phyloP scores from a whole-genome alignment of 2,113 vertebrate genomes.

The Brachyhypopomus occidentalis region DNA sequence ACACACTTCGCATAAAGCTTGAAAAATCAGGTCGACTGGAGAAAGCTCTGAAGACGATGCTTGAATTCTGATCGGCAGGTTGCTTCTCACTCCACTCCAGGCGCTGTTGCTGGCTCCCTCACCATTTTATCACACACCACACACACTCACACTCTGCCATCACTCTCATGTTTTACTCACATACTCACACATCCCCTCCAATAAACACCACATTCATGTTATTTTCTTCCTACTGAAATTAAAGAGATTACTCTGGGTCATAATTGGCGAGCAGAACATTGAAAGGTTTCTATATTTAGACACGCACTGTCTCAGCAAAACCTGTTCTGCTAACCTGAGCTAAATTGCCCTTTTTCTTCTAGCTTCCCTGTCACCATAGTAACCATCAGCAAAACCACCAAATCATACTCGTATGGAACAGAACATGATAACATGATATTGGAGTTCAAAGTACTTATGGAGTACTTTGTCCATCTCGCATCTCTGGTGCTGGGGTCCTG shows the following conservation, averaged over 20 bases:
- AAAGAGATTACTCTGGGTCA: not conserved
- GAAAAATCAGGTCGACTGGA: conserved; percentile 22
- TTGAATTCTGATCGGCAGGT: conserved; percentile 41
- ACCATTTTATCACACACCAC: not conserved
- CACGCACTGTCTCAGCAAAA: conserved; percentile 1
- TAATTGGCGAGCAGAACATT: conserved; percentile 14
- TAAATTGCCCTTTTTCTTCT: not conserved
- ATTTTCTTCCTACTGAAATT: not conserved
- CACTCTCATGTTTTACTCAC: conserved; percentile 10
- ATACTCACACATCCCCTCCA: no score
- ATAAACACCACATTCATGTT: not conserved
- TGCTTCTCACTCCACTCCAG: conserved; percentile 16
- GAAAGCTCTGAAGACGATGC: conserved; percentile 22
- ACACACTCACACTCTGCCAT: not conserved
- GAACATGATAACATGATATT: no score
- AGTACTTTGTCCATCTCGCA: no score
- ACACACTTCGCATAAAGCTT: conserved; percentile 18
- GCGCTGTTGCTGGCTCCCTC: not conserved
- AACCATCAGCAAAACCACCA: no score
- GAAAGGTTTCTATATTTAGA: conserved; percentile 22
- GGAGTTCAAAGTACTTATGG: no score
- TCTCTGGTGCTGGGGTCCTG: no score
- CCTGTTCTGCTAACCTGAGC: conserved; percentile 8
- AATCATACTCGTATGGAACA: no score
- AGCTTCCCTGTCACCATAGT: no score